A percentile compares a stretch with the other conserved stretches of the same genome.
Conservation (phyloP, 2,797 vertebrate genomes). For the Somateria mollissima region DNA sequence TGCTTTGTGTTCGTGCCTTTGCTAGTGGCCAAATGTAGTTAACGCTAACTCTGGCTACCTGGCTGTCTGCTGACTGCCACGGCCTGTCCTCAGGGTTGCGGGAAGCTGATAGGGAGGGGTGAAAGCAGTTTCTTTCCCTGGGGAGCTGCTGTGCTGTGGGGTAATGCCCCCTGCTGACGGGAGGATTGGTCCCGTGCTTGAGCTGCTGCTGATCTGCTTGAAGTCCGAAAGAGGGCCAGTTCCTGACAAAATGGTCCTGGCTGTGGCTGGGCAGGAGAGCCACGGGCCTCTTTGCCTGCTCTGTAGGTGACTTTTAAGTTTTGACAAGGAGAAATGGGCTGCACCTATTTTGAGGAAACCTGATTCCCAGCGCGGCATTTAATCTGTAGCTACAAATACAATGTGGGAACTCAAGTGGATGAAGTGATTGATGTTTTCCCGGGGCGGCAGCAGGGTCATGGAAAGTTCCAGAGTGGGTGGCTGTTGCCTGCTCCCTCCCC, state of each 20-base stretch:
- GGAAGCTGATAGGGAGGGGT: neutral
- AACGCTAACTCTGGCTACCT: fast-evolving
- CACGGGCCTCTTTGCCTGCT: neutral
- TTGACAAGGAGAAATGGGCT: neutral
- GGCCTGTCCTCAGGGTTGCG: neutral
- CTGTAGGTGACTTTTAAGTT: neutral
- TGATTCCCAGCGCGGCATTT: neutral
- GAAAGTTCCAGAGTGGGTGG: slow-evolving; percentile 48
- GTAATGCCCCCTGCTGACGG: neutral
- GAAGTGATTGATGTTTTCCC: slow-evolving; percentile 3
- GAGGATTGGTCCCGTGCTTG: neutral
- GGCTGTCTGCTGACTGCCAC: neutral
- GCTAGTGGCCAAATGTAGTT: neutral
- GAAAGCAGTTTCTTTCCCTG: neutral
- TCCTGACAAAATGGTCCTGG: neutral
- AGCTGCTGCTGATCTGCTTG: neutral
- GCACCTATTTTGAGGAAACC: slow-evolving; percentile 14
- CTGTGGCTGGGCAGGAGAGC: neutral
- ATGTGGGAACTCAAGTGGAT: neutral
- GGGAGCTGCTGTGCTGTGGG: fast-evolving
- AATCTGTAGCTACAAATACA: slow-evolving; percentile 5
- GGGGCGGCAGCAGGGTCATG: slow-evolving; percentile 13
- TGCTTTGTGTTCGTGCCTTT: neutral
- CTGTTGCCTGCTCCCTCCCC: neutral
- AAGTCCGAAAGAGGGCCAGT: fast-evolving